A percentile compares a stretch with the other conserved stretches of the same genome.
Conservation (phyloP, 2,797 vertebrate species). For the Phyllotis vaccarum region DNA sequence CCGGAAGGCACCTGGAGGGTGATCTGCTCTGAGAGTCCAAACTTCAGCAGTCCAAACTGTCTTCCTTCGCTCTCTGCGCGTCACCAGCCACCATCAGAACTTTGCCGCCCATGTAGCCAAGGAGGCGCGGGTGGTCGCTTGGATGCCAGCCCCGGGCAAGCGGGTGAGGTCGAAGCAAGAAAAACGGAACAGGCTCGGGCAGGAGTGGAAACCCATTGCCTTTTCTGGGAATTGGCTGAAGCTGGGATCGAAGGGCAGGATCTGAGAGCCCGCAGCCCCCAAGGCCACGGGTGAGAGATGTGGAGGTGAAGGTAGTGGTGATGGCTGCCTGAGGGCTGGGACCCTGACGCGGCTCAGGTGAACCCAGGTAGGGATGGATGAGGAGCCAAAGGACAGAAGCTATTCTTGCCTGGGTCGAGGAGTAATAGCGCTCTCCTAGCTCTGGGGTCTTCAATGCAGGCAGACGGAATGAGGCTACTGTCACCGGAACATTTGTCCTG, state of each 20-base stretch:
- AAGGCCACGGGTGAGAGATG: constrained; percentile 16
- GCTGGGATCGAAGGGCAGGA: constrained; percentile 40
- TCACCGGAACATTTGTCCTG: background rate
- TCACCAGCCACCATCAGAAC: background rate
- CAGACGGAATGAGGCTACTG: background rate
- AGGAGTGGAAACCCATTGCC: constrained; percentile 59
- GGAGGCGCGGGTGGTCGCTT: background rate
- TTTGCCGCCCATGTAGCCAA: background rate
- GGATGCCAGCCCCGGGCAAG: constrained; percentile 21
- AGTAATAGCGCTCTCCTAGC: no score
- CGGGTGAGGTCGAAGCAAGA: background rate
- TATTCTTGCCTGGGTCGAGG: no score
- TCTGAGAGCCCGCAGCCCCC: constrained; percentile 33
- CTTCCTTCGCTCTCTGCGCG: background rate
- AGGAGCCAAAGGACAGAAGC: background rate
- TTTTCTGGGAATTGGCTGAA: constrained; percentile 74
- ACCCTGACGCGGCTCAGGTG: background rate
- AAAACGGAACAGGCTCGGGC: constrained; percentile 25
- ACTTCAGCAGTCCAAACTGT: background rate
- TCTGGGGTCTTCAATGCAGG: background rate
- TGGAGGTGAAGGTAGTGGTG: constrained; percentile 42
- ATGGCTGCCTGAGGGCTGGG: background rate
- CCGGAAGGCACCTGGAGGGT: background rate
- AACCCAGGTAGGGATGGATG: background rate
- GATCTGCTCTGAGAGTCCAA: background rate